phyloP scores from a whole-genome alignment of 2,797 vertebrate genomes.

The Triplophysa yarkandensis region DNA sequence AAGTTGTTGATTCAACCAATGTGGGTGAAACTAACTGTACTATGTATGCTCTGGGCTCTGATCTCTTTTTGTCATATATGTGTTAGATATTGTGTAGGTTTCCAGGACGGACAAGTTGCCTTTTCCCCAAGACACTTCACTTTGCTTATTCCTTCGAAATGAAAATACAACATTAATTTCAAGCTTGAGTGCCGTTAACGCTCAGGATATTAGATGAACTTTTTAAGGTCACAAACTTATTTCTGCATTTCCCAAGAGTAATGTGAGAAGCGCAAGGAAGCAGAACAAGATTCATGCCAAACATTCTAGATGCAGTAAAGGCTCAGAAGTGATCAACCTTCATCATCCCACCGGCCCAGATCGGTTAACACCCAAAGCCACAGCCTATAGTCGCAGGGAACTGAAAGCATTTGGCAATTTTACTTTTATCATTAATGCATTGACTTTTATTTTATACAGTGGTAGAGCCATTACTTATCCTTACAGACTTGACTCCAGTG shows the following conservation, averaged over 20 bases:
- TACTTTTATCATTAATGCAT: conserved; percentile 13
- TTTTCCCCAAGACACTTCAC: conserved; percentile 35
- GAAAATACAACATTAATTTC: conserved; percentile 56
- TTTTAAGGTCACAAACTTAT: conserved; percentile 47
- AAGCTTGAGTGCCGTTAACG: conserved; percentile 49
- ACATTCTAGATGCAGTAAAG: neutral
- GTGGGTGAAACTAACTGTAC: too few relatives aligned
- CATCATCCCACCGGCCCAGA: neutral
- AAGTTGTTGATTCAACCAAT: neutral
- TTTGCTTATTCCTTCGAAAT: conserved; percentile 50
- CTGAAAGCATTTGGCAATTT: conserved; percentile 12
- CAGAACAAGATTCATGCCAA: conserved; percentile 15
- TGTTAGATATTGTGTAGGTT: conserved; percentile 18
- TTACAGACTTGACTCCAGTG: conserved; percentile 37
- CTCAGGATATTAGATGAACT: conserved; percentile 41
- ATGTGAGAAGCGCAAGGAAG: conserved; percentile 16
- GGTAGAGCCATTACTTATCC: conserved; percentile 43
- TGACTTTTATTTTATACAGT: conserved; percentile 24
- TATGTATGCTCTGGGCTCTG: neutral
- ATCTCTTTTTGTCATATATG: conserved; percentile 32
- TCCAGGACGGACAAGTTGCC: conserved; percentile 27
- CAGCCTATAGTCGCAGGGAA: neutral
- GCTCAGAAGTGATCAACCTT: conserved; percentile 23
- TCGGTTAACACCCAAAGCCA: neutral
- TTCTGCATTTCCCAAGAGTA: conserved; percentile 21